Percentiles rank a stretch among this genome's conserved stretches.
These are phyloP conservation scores for Pseudochaenichthys georgianus DNA, from an alignment of 2,797 vertebrate species.

Conservation along the genomic window DNA sequence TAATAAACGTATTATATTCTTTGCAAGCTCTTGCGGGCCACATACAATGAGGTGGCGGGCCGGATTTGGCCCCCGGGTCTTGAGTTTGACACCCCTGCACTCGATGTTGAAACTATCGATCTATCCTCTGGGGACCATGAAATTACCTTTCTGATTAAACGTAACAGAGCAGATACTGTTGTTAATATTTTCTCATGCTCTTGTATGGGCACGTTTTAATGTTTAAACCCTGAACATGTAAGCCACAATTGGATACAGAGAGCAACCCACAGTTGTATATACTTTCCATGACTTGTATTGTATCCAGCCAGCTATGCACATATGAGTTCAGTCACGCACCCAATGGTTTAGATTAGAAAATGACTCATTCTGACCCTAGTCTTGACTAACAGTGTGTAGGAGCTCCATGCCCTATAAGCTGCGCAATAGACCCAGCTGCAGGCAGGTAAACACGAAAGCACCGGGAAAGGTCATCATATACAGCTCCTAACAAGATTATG, in stretches of 20 bases:
- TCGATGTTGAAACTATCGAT: not conserved
- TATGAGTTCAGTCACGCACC: conserved; percentile 54
- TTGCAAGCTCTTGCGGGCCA: no score
- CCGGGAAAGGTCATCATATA: conserved; percentile 81
- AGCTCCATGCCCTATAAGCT: conserved; percentile 73
- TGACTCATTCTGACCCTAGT: conserved; percentile 75
- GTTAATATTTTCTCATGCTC: not conserved
- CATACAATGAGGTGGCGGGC: no score
- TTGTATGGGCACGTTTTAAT: not conserved
- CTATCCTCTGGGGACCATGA: not conserved
- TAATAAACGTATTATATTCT: no score
- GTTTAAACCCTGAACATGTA: not conserved
- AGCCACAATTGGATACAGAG: not conserved
- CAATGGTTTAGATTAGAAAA: conserved; percentile 74
- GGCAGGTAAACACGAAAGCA: conserved; percentile 73
- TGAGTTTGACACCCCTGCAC: no score
- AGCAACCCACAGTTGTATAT: not conserved
- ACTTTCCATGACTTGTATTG: not conserved
- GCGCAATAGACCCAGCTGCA: conserved; percentile 66
- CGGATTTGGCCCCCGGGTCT: no score
- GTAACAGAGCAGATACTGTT: not conserved
- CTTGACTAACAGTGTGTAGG: conserved; percentile 60
- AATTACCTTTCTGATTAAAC: not conserved
- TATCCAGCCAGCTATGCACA: conserved; percentile 9
- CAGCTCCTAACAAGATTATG: conserved; percentile 84